phyloP scores from a whole-genome alignment of 2,113 vertebrate genomes.

The Lycocorax pyrrhopterus region DNA sequence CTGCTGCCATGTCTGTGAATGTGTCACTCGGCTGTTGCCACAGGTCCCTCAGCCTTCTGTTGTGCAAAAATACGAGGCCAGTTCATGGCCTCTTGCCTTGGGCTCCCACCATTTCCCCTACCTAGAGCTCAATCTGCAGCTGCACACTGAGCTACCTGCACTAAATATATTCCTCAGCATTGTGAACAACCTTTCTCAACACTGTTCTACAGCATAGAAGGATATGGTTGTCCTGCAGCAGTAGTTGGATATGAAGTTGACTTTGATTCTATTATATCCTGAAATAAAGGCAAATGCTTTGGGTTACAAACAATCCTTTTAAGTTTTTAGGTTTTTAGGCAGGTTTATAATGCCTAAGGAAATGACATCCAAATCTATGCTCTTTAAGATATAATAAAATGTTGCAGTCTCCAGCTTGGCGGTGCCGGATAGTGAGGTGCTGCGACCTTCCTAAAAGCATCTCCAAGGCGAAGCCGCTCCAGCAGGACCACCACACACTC shows the following conservation, averaged over 20 bases:
- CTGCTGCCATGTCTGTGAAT: not conserved
- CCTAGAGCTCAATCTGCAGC: not conserved
- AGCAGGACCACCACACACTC: no score
- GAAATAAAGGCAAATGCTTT: not conserved
- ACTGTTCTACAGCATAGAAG: not conserved
- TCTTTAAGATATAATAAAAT: not conserved
- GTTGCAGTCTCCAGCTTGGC: no score
- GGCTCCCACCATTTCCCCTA: not conserved
- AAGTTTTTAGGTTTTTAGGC: not conserved
- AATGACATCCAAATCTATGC: not conserved
- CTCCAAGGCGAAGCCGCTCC: no score
- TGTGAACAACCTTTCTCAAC: not conserved
- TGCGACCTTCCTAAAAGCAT: no score
- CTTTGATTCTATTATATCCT: not conserved
- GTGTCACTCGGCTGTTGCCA: no score
- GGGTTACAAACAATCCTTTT: not conserved
- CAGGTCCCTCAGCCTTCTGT: not conserved
- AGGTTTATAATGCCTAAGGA: not conserved
- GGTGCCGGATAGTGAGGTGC: no score
- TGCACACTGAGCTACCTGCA: not conserved
- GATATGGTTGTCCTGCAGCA: not conserved
- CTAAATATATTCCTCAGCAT: not conserved
- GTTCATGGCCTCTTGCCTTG: not conserved
- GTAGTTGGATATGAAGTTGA: not conserved
- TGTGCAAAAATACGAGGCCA: not conserved